phyloP scores from a whole-genome alignment of 2,113 vertebrate species.

The Scophthalmus maximus region DNA sequence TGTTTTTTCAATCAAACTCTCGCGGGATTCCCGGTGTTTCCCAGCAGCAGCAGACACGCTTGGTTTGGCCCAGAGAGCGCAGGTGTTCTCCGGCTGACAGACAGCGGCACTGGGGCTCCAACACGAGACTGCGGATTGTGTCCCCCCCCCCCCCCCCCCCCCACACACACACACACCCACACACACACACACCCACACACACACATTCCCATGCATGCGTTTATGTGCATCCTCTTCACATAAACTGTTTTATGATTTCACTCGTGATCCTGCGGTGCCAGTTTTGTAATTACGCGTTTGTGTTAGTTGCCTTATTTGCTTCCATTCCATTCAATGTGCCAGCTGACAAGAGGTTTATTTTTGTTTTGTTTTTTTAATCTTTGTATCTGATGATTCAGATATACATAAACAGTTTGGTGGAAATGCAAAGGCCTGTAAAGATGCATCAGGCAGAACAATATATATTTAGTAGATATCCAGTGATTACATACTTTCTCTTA shows the following conservation, averaged over 20 bases:
- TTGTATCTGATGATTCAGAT: neutral
- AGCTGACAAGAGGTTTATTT: neutral
- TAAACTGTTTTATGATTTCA: neutral
- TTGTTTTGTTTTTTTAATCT: neutral
- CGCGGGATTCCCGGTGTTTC: conserved; percentile 52
- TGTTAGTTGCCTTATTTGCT: too few species aligned
- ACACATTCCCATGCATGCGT: conserved; percentile 1
- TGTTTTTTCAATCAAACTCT: too few species aligned
- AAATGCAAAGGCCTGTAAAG: neutral
- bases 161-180: neutral
- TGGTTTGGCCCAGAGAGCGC: conserved; percentile 51
- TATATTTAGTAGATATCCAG: too few species aligned
- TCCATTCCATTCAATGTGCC: too few species aligned
- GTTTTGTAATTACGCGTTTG: conserved; percentile 14
- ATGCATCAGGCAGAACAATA: too few species aligned
- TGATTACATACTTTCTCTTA: too few species aligned
- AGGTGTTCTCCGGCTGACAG: conserved; percentile 53
- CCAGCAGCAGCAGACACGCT: conserved; percentile 8
- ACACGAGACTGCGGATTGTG: conserved; percentile 75
- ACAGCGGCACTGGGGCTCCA: conserved; percentile 41
- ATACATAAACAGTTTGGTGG: neutral
- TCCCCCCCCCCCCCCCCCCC: conserved; percentile 48
- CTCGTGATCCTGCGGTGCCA: conserved; percentile 15
- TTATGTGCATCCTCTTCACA: neutral
- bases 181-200: neutral